A percentile compares a stretch with the other conserved stretches of the same genome.
Conservation (phyloP, 1,140 invertebrate species). For the Portunus trituberculatus region DNA sequence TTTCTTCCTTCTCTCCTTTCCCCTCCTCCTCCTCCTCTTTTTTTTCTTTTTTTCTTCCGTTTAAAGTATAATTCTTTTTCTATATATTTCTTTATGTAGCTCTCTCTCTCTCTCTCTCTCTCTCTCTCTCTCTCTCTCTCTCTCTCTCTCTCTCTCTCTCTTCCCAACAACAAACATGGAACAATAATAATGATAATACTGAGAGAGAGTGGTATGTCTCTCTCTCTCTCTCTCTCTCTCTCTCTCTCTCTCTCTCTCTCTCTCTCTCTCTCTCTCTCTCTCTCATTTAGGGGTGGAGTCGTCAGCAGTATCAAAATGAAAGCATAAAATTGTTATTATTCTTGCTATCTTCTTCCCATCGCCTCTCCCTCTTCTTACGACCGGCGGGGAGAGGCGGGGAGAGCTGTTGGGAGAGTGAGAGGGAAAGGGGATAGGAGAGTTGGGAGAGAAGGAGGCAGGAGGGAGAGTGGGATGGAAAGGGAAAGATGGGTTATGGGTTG, state of each 20-base stretch:
- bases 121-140: slow-evolving; percentile 27
- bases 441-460: not conserved
- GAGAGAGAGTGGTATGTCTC: too few species aligned
- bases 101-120: not conserved
- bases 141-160: not conserved
- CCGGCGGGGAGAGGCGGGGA: slow-evolving; percentile 26
- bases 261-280: not conserved
- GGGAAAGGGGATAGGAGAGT: not conserved
- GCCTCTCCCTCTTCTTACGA: slow-evolving; percentile 46
- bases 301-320: slow-evolving; percentile 72
- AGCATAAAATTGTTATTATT: slow-evolving; percentile 68
- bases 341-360: slow-evolving; percentile 57
- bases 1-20: not conserved
- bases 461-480: not conserved
- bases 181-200: not conserved
- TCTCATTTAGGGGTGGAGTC: slow-evolving; percentile 60
- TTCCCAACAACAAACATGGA: too few species aligned
- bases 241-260: not conserved
- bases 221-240: slow-evolving; percentile 14
- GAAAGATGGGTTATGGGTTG: not conserved
- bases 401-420: not conserved
- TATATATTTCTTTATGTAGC: not conserved
- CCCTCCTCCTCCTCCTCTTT: not conserved
- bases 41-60: not conserved
- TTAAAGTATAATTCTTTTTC: not conserved